Percentiles rank a stretch among this genome's conserved stretches.
Evolutionary conservation across 1,140 invertebrate genomes (phyloP).

Genomic region (Trachymyrmex septentrionalis): DNA sequence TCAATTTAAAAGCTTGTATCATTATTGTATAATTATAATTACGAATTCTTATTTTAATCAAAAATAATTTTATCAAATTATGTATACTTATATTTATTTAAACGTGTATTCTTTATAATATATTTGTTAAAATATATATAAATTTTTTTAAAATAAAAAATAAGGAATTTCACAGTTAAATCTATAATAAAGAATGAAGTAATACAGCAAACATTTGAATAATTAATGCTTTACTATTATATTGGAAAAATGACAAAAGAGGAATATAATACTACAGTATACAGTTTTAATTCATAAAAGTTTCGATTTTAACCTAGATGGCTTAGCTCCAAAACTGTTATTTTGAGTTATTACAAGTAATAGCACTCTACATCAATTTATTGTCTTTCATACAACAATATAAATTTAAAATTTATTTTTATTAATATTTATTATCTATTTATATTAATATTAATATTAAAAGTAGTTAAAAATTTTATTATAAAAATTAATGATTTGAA

Average conservation of each 20-base stretch:
- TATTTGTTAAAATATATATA: neutral
- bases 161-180: neutral
- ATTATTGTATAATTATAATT: neutral
- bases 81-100: neutral
- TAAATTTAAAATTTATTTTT: neutral
- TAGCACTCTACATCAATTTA: neutral
- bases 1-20: neutral
- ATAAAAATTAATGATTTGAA: neutral
- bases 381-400: neutral
- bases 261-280: neutral
- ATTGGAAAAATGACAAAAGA: neutral
- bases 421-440: neutral
- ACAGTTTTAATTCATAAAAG: neutral
- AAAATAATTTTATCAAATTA: neutral
- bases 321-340: neutral
- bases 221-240: neutral
- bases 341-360: neutral
- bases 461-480: neutral
- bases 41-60: neutral
- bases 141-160: neutral
- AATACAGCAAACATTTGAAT: constrained; percentile 5
- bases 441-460: neutral
- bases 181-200: neutral
- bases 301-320: neutral
- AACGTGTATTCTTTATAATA: neutral